Base-by-base conservation (phyloP, 1,140 invertebrate species). In the Riptortus pedestris region DNA sequence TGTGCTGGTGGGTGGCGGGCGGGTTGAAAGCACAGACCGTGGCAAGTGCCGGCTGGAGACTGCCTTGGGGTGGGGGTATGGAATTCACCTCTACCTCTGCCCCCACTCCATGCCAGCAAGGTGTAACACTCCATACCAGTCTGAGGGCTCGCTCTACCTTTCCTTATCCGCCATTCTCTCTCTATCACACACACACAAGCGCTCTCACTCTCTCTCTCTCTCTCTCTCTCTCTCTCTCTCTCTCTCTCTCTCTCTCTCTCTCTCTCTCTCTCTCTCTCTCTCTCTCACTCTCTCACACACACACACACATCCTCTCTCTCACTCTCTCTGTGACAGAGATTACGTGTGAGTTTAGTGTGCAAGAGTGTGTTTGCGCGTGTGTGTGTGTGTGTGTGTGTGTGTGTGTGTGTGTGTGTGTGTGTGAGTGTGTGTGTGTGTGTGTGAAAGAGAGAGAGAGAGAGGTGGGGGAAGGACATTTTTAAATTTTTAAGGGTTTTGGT, bases 171-270 rank as follows among this genome's bases (percentile, higher is more conserved):
- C 18, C 48, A 9, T 18, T 51, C 48, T 51, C 48, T 51, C 48
- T 51, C 48, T 51, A 7, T 51, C 48, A 9, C 48, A 9, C 48
- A 9, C 48, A 9, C 48, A 9, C 48, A 9, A 7, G 7, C 48
- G 7, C 48, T 51, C 48, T 51, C 48, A 9, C 48, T 51, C 48
- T 51, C 48, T 51, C 48, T 51, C 48, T 51, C 48, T 51, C 48
- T 51, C 48, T 51, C 48, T 51, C 48, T 51, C 48, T 51, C 48
- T 51, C 48, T 51, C 48, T 51, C 48, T 51, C 48, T 51, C 48
- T 51, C 48, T 51, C 48, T 51, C 48, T 51, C 48, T 51, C 48
- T 51, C 48, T 51, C 48, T 51, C 48, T 51, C n/a, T 51, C 48
- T 51, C 48, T 51, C 48, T 51, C 48, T 51, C 48, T 51, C 48